phyloP scores from a whole-genome alignment of 2,797 vertebrate genomes.

The Hoplostethus mediterraneus region DNA sequence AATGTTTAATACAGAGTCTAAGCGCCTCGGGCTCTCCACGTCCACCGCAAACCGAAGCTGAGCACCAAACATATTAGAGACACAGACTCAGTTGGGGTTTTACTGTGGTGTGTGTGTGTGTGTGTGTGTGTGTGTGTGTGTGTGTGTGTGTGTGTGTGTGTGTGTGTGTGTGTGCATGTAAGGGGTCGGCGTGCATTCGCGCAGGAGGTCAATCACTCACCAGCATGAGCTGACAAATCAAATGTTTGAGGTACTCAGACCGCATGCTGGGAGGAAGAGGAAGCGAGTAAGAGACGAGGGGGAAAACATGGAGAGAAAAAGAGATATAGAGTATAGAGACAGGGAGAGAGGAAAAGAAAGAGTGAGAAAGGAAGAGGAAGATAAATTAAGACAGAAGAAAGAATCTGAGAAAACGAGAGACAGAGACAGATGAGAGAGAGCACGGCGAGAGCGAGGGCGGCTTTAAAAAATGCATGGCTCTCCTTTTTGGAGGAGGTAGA shows the following conservation, averaged over 20 bases:
- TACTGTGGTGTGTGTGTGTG: conserved; percentile 3
- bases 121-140: conserved; percentile 2
- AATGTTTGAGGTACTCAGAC: conserved; percentile 23
- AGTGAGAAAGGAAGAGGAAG: conserved; percentile 10
- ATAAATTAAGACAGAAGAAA: not conserved
- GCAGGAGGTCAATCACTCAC: conserved; percentile 14
- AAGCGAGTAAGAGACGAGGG: not conserved
- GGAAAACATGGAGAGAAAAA: conserved; percentile 14
- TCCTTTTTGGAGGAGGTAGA: conserved; percentile 59
- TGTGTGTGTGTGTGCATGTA: not conserved
- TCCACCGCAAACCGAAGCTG: conserved; percentile 36
- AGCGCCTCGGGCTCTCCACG: conserved; percentile 36
- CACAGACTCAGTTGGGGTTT: conserved; percentile 2
- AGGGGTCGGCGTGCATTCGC: not conserved
- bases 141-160: conserved; percentile 1
- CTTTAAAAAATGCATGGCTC: conserved; percentile 66
- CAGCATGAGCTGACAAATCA: conserved; percentile 1
- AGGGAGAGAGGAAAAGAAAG: conserved; percentile 17
- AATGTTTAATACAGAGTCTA: conserved; percentile 58
- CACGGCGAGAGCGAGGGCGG: conserved; percentile 19
- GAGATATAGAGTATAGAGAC: conserved; percentile 17
- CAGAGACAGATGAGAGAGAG: conserved; percentile 5
- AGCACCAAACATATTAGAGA: conserved; percentile 28
- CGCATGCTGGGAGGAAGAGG: conserved; percentile 35
- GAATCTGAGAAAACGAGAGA: not conserved